These are phyloP conservation scores for Babyrousa celebensis DNA, from an alignment of 2,797 vertebrate genomes.

Conservation along the genomic window DNA sequence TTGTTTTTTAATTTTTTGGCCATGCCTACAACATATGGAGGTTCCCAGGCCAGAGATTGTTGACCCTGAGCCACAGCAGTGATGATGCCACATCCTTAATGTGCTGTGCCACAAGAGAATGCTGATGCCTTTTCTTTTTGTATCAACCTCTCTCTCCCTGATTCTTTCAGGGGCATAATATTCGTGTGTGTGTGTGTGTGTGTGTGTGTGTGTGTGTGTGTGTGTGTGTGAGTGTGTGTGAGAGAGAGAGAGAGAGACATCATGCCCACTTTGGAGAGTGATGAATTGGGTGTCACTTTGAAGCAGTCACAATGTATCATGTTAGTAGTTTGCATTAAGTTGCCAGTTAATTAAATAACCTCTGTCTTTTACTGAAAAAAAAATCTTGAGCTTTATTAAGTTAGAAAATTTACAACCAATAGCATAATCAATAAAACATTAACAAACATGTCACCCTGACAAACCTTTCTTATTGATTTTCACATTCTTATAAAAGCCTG, in stretches of 20 bases:
- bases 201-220: no score
- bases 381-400: conserved; percentile 89
- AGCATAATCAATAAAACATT: conserved; percentile 91
- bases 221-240: no score
- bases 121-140: neutral
- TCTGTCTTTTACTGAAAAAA: conserved; percentile 87
- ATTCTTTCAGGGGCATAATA: conserved; percentile 8
- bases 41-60: no score
- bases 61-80: no score
- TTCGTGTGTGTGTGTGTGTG: neutral
- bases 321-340: conserved; percentile 88
- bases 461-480: conserved; percentile 90
- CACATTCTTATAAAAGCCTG: conserved; percentile 86
- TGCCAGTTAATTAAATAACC: conserved; percentile 90
- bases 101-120: no score
- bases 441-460: conserved; percentile 89
- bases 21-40: no score
- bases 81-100: no score
- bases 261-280: conserved; percentile 73
- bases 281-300: conserved; percentile 86
- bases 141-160: neutral
- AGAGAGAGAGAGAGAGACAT: neutral
- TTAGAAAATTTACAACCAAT: conserved; percentile 91
- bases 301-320: conserved; percentile 85
- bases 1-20: no score